A percentile compares a stretch with the other conserved stretches of the same genome.
Evolutionary conservation across 2,797 vertebrate species (phyloP).

Genomic region (Leucoraja ocellata): DNA sequence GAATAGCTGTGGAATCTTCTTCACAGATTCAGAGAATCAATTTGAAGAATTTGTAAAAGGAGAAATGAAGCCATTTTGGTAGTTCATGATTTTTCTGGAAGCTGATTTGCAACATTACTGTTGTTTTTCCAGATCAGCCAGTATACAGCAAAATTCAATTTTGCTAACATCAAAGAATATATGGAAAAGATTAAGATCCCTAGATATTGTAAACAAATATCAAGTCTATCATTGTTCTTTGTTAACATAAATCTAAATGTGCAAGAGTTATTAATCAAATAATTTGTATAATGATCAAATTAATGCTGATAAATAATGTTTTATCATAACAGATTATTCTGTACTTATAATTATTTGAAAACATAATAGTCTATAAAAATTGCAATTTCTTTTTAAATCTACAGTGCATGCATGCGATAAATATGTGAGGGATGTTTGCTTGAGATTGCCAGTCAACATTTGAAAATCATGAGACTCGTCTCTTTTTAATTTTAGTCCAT

Average conservation of each 20-base stretch:
- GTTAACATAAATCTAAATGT: background rate
- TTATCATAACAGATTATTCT: background rate
- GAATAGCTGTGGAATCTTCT: conserved; percentile 31
- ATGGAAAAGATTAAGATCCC: background rate
- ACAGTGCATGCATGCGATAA: conserved; percentile 21
- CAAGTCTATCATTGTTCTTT: background rate
- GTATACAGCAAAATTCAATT: background rate
- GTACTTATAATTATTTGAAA: conserved; percentile 1
- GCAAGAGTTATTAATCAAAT: background rate
- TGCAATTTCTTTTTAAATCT: background rate
- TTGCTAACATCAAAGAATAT: conserved; percentile 20
- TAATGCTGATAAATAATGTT: background rate
- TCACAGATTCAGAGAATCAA: conserved; percentile 32
- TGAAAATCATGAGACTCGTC: background rate
- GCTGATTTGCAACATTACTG: conserved; percentile 10
- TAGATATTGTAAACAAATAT: background rate
- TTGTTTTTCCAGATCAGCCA: conserved; percentile 23
- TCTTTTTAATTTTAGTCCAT: conserved; percentile 6
- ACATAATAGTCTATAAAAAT: background rate
- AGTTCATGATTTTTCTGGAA: background rate
- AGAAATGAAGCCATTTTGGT: conserved; percentile 23
- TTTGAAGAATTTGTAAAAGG: background rate
- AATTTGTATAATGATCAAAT: background rate
- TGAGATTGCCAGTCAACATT: background rate
- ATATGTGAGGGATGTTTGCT: conserved; percentile 24